Evolutionary conservation across 2,113 vertebrate species (phyloP).

Genomic region (Scomber colias): DNA sequence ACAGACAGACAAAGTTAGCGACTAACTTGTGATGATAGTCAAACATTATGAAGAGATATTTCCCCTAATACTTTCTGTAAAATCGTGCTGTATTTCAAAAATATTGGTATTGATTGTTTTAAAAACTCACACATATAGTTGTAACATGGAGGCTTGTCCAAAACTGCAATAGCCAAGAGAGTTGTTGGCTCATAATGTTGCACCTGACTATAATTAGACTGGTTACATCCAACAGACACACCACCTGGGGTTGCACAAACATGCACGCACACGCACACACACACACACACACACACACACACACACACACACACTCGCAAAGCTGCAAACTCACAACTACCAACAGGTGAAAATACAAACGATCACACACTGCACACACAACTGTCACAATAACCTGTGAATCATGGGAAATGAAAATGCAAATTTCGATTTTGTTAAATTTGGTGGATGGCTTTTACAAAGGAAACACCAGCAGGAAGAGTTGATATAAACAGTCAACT

Average conservation of each 20-base stretch:
- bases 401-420: too few species aligned
- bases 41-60: not conserved
- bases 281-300: too few species aligned
- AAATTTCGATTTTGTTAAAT: too few species aligned
- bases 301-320: not conserved
- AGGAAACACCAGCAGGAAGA: too few species aligned
- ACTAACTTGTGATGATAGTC: not conserved
- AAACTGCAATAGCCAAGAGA: constrained; percentile 23
- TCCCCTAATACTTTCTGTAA: not conserved
- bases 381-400: too few species aligned
- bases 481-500: too few species aligned
- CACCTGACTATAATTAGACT: constrained; percentile 60
- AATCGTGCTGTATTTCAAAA: not conserved
- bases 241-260: constrained; percentile 16
- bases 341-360: not conserved
- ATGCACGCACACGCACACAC: not conserved
- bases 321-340: not conserved
- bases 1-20: not conserved
- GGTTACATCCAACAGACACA: constrained; percentile 22
- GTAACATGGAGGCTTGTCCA: constrained; percentile 8
- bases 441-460: too few species aligned
- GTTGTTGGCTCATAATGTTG: constrained; percentile 23
- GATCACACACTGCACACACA: too few species aligned
- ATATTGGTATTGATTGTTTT: not conserved
- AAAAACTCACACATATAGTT: constrained; percentile 24